Percentiles rank a stretch among this genome's conserved stretches.
phyloP scores from a whole-genome alignment of 2,888 invertebrate genomes.

The Caenorhabditis japonica region DNA sequence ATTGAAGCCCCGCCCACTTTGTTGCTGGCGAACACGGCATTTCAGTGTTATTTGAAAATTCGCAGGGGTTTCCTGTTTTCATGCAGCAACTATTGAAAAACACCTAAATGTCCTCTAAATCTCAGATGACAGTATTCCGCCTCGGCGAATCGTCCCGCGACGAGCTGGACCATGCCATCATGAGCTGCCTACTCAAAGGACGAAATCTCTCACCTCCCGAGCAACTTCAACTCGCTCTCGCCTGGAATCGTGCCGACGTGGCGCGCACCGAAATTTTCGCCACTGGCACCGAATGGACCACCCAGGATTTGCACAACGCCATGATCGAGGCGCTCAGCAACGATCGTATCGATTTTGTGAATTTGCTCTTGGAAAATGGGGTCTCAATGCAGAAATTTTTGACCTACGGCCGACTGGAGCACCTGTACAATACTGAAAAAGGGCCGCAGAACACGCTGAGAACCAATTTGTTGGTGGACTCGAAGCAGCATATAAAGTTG shows the following conservation, averaged over 20 bases:
- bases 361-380: slow-evolving; percentile 94
- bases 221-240: slow-evolving; percentile 91
- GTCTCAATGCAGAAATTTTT: slow-evolving; percentile 97
- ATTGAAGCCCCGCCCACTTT: no score
- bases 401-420: slow-evolving; percentile 93
- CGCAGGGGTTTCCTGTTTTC: no score
- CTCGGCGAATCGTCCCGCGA: slow-evolving; percentile 89
- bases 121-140: slow-evolving; percentile 95
- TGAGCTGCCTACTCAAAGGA: slow-evolving; percentile 91
- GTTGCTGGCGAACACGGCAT: no score
- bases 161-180: slow-evolving; percentile 94
- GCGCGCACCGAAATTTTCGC: slow-evolving; percentile 85
- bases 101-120: no score
- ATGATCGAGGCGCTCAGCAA: slow-evolving; percentile 99
- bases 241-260: slow-evolving; percentile 98
- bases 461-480: slow-evolving; percentile 42
- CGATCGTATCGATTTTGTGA: slow-evolving; percentile 99
- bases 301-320: slow-evolving; percentile 92
- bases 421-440: slow-evolving; percentile 87
- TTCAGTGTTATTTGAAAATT: no score
- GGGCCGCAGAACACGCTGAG: slow-evolving; percentile 91
- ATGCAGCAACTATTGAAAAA: no score
- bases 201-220: slow-evolving; percentile 70
- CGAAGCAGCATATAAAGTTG: slow-evolving; percentile 40
- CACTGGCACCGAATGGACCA: slow-evolving; percentile 86